Evolutionary conservation across 2,113 vertebrate species (phyloP), one percentile per base, ranked within the genome.

Genomic region (Ailuropoda melanoleuca): DNA sequence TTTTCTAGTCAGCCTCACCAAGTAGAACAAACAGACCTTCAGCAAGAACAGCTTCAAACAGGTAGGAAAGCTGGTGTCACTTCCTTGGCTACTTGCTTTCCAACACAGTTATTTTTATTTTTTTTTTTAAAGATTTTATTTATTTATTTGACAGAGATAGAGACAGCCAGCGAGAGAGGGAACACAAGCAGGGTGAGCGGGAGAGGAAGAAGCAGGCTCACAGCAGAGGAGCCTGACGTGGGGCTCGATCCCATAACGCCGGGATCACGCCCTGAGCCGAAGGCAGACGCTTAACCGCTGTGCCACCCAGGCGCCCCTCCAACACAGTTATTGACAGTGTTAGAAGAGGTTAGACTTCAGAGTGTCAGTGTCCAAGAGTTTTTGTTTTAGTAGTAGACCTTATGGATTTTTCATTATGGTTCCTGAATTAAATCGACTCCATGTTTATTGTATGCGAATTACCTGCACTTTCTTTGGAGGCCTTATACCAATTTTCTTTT

Each of bases 1-100:
- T 99, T 99, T 97, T 99, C 99, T 98, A 99, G 98, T 98, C 99
- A 99, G 83, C 98, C 99, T 90, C 99, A 99, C 95, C 97, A 99
- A 90, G 99, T 99, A 95, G 99, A 99, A 96, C 99, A 99, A 98
- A 98, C 99, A 62, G 99, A 99, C 92, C 99, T 99, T 96, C 99
- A 99, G 95, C 99, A 99, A 98, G 99, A 99, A 85, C 99, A 99
- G 94, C 99, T 99, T 96, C 99, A 99, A 99, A 99, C 99, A 97
- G 99, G 99, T 99, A 98, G 98, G 96, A 98, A 66, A 66, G 96
- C 37, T 23, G 64, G 23, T 66, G 13, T 91, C 5, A 60, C 88
- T 29, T 75, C 99, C 98, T 99, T 77, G 37, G 37, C 55, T 68
- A 3, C 19, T 88, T 95, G 48, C 6, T 62, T 83, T 87, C 18